Evolutionary conservation across 1,140 invertebrate genomes (phyloP), one percentile per base, ranked within the genome.

Genomic region (Bilobella aurantiaca): DNA sequence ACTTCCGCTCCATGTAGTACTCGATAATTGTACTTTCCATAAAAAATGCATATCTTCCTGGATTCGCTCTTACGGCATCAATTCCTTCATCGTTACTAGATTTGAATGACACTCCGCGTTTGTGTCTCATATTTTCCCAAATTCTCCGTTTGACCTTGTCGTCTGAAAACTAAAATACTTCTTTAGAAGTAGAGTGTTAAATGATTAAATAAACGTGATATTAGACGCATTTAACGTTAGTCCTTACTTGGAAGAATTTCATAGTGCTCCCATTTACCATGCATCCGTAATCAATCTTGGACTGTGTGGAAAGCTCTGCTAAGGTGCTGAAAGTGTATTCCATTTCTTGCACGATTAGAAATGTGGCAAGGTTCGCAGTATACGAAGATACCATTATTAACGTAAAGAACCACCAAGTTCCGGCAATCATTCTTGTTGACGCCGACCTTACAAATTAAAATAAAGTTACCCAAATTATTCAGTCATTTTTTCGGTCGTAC

Each of bases 301-400:
- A 94, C 78, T 98, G 95, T 77, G 93, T 94, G 8, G 93, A 91
- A 53, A 98, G 80, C 79, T 98, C 96, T 76, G 98, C 93, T 0
- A 92, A 91, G 74, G 87, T 91, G 77, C 96, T 90, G 62, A 99
- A 98, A 3, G 94, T 91, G 0, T 92, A 92, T 76, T 96, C 90
- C 87, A 98, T 92, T 70, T 93, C 81, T 76, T 97, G 94, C 1
- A 97, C 93, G 0, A 96, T 98, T 2, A 99, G 79, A 79, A 99
- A 98, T 29, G 96, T 95, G 25, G 96, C 96, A 73, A 98, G 81
- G 78, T 98, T 97, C 32, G 95, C 95, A 28, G 95, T 98, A 79
- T 98, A 98, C 0, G 94, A 97, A 18, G 94, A 97, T 74, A 98
- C 97, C 87, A 98, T 96, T 73, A 97, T 97, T 18, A 97, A 80